phyloP scores from a whole-genome alignment of 2,888 invertebrate genomes.

The Drosophila paucipuncta region DNA sequence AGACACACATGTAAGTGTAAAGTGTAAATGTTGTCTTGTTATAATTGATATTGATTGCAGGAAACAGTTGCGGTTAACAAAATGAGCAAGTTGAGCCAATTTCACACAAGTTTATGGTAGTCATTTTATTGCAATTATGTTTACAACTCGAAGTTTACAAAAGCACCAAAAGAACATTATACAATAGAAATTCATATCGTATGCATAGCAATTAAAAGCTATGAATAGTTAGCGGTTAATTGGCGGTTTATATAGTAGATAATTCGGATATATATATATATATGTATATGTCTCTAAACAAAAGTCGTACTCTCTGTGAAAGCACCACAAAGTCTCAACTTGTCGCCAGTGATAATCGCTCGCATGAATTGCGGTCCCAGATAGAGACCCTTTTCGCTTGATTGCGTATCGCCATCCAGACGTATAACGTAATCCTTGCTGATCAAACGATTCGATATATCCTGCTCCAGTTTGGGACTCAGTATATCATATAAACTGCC shows the following conservation, averaged over 20 bases:
- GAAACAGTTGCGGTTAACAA: constrained; percentile 20
- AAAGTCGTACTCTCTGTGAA: constrained; percentile 92
- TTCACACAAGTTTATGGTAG: constrained; percentile 1
- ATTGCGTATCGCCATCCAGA: constrained; percentile 82
- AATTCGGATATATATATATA: not conserved
- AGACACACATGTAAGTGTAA: constrained; percentile 26
- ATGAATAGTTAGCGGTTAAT: not conserved
- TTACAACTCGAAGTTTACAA: constrained; percentile 32
- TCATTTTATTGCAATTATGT: constrained; percentile 31
- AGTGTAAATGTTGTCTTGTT: constrained; percentile 19
- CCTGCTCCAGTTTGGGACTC: constrained; percentile 59
- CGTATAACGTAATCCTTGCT: constrained; percentile 86
- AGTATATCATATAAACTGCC: constrained; percentile 58
- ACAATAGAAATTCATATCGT: not conserved
- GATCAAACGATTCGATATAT: constrained; percentile 68
- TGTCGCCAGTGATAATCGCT: constrained; percentile 89
- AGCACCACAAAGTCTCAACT: constrained; percentile 91
- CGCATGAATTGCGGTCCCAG: constrained; percentile 85
- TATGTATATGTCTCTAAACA: constrained; percentile 51
- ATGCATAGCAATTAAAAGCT: not conserved
- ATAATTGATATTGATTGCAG: constrained; percentile 45
- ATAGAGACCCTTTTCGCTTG: constrained; percentile 63
- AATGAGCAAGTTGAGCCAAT: constrained; percentile 9
- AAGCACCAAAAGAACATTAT: constrained; percentile 30
- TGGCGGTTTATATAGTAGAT: not conserved